A percentile compares a stretch with the other conserved stretches of the same genome.
Conservation (phyloP, 2,888 invertebrate species). For the Magallana nippona region DNA sequence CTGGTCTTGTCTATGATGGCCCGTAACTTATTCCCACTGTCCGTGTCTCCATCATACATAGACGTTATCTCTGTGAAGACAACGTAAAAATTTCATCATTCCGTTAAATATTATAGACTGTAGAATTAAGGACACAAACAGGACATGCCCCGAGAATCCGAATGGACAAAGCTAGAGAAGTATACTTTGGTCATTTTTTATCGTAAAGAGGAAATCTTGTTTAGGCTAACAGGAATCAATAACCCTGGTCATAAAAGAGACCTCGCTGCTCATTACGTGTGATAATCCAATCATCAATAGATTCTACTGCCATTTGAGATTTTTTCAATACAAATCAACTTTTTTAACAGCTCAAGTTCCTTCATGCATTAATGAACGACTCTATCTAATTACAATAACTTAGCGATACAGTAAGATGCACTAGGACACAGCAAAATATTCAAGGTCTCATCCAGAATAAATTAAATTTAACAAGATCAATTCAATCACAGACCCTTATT, state of each 20-base stretch:
- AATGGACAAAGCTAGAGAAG: background rate
- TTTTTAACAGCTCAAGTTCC: background rate
- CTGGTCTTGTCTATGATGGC: conserved; percentile 58
- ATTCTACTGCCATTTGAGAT: background rate
- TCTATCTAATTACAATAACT: conserved; percentile 5
- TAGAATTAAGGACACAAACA: background rate
- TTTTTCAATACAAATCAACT: conserved; percentile 9
- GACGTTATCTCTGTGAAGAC: conserved; percentile 5
- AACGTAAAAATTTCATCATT: background rate
- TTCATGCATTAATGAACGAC: background rate
- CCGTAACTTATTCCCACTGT: conserved; percentile 50
- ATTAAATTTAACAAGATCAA: too few relatives aligned
- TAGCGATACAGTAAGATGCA: background rate
- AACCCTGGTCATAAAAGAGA: background rate
- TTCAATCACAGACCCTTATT: too few relatives aligned
- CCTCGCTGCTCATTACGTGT: conserved; percentile 1
- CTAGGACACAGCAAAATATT: too few relatives aligned
- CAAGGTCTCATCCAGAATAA: too few relatives aligned
- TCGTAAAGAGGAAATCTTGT: background rate
- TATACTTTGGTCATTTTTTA: conserved; percentile 22
- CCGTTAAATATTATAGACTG: too few relatives aligned
- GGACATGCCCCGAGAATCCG: background rate
- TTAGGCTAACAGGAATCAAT: conserved; percentile 15
- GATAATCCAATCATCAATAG: conserved; percentile 14
- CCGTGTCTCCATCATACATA: background rate